Base-by-base conservation (phyloP, 2,888 invertebrate genomes). In the Hololepta plana region DNA sequence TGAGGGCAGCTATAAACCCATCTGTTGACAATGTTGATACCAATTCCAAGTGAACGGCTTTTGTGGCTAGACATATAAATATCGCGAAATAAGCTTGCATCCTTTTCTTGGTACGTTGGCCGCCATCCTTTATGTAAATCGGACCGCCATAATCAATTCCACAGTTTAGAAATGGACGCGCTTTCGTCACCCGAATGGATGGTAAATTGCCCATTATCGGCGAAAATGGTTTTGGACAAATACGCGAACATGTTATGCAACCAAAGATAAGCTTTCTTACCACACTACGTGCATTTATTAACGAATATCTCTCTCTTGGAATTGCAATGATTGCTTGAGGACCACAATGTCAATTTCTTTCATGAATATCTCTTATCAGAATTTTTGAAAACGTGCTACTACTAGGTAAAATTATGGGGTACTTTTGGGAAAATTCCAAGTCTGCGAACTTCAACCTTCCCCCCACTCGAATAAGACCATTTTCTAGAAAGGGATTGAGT, bases 121-220 rank as follows among this genome's bases (percentile, higher is more conserved):
- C 21, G 1, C 32, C 20, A 16, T 30, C 26, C 23, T 32, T 35
- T 20, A 39, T 15, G 3, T 26, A 16, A 20, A 38, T 31, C 8
- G 37, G 37, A n/a, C 39, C 39, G 6, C 30, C 33, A 24, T 34
- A 40, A 25, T 40, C 39, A 8, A 39, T 28, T 3, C 34, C 39
- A 5, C 26, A 22, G 7, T 24, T 28, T 2, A 9, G 17, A 32
- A 40, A 40, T 2, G 36, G 36, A 11, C 15, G 15, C 5, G 17
- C 24, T n/a, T 25, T 29, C 10, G 22, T 24, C n/a, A 37, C 20
- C 11, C 37, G 19, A n/a, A 14, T 7, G 13, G 12, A 8, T 4
- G 35, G 32, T 20, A 38, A 32, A 17, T 38, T 27, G 19, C 37
- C 39, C 36, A 36, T 40, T 12, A 33, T 11, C 15, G 35, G 31